phyloP scores from a whole-genome alignment of 2,113 vertebrate genomes.

The Cynopterus brachyotis region DNA sequence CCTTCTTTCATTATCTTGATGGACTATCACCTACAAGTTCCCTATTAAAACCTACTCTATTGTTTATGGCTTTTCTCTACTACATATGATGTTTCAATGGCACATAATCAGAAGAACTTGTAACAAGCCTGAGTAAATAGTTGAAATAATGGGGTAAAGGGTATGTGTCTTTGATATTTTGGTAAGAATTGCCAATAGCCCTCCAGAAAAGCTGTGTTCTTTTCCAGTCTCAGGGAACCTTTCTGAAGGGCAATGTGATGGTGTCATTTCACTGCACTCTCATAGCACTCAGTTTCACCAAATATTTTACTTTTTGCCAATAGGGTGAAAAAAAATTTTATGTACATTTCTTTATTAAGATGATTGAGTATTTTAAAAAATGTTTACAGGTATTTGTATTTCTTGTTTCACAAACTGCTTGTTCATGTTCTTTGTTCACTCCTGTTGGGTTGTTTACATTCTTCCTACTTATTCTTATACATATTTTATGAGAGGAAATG shows the following conservation, averaged over 20 bases:
- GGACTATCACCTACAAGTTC: background rate
- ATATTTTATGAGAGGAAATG: background rate
- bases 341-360: conserved; percentile 24
- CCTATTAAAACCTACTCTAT: background rate
- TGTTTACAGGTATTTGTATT: conserved; percentile 7
- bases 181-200: background rate
- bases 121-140: background rate
- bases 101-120: background rate
- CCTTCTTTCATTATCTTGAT: background rate
- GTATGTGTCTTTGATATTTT: background rate
- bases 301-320: conserved; percentile 18
- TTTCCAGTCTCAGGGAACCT: background rate
- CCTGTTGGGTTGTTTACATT: background rate
- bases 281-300: background rate
- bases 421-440: background rate
- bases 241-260: background rate
- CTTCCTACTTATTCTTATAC: background rate
- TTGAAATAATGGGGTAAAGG: background rate
- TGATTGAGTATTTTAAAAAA: background rate
- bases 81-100: background rate
- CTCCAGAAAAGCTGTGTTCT: background rate
- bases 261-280: background rate
- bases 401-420: conserved; percentile 12
- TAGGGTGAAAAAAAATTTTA: background rate
- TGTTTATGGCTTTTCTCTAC: background rate